Conservation (phyloP, 2,888 invertebrate species). For the Pocota personata region DNA sequence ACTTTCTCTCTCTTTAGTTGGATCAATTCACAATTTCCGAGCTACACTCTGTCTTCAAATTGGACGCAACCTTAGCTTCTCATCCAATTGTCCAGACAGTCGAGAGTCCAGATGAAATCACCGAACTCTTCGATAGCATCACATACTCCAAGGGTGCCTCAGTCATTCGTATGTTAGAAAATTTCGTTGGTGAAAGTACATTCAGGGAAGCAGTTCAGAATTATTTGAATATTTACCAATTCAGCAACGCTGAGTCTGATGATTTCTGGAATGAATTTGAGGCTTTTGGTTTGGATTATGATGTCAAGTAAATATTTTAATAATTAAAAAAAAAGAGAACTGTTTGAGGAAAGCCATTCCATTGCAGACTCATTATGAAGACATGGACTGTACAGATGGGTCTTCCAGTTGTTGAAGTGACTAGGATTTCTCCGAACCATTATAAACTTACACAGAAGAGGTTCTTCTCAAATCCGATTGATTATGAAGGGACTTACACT, state of each 20-base stretch:
- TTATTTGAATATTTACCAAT: slow-evolving; percentile 89
- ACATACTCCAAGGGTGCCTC: slow-evolving; percentile 97
- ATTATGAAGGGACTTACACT: slow-evolving; percentile 83
- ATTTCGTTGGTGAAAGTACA: slow-evolving; percentile 86
- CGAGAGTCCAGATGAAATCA: slow-evolving; percentile 93
- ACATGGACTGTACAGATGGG: slow-evolving; percentile 97
- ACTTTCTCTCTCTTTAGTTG: slow-evolving; percentile 84
- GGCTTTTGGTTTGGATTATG: slow-evolving; percentile 84
- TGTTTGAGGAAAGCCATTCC: neutral
- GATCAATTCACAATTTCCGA: slow-evolving; percentile 90
- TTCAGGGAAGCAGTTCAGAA: slow-evolving; percentile 89
- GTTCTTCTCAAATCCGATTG: slow-evolving; percentile 89
- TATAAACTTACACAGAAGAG: slow-evolving; percentile 88
- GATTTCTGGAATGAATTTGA: slow-evolving; percentile 86
- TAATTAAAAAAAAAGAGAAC: neutral
- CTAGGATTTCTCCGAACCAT: slow-evolving; percentile 82
- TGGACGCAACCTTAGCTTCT: slow-evolving; percentile 92
- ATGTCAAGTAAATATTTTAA: slow-evolving; percentile 81
- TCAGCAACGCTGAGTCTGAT: slow-evolving; percentile 90
- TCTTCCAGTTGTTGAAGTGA: slow-evolving; percentile 89
- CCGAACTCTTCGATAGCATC: slow-evolving; percentile 94
- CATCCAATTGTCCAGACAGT: slow-evolving; percentile 96
- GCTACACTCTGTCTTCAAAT: slow-evolving; percentile 88
- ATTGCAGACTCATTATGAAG: slow-evolving; percentile 87
- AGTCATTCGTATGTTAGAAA: slow-evolving; percentile 93